Base-by-base conservation (phyloP, 2,888 invertebrate genomes). In the Agrilus biguttatus region DNA sequence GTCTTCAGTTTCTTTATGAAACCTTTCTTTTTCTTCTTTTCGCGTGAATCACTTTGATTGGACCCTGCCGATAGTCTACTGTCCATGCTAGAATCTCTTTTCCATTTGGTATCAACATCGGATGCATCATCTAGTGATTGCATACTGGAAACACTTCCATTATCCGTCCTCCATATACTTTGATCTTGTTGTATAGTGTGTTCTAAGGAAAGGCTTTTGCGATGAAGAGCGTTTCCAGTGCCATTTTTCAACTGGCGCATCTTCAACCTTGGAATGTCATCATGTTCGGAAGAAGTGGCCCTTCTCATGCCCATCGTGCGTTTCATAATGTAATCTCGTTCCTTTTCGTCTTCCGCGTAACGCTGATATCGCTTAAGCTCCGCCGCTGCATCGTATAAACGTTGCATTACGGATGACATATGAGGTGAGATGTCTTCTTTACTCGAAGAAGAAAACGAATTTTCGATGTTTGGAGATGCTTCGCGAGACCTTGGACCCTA, bases 21-120 rank as follows among this genome's bases (percentile, higher is more conserved):
- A 40, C 87, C 76, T 64, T 83, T 83, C 60, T 78, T 78, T 66
- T 83, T 80, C 66, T 86, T 84, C 61, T 86, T 87, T 32, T 78
- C 71, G 2, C 68, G 66, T 3, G 82, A 77, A 56, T 89, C 90
- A 62, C 89, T 88, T 63, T 88, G 86, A 0, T 83, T 84, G 1
- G 89, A 90, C 10, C 85, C 85, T 36, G 81, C 83, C 1, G 89
- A 90, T 51, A 89, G 67, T 36, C 87, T 79, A 54, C 85, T 87
- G 62, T 89, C 88, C 40, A 87, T 72, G 58, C 86, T 86, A 36
- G 80, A 74, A 60, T 87, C 87, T 41, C 84, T 73, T 37, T 71
- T 72, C 41, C 73, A 68, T 37, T 77, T 68, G 14, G 68, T 66
- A 51, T 83, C 82, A 36, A 60, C 53, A 48, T 70, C 71, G 4